These are phyloP conservation scores for Meriones psammophilus DNA, from an alignment of 2,797 vertebrate genomes.

Conservation along the genomic window DNA sequence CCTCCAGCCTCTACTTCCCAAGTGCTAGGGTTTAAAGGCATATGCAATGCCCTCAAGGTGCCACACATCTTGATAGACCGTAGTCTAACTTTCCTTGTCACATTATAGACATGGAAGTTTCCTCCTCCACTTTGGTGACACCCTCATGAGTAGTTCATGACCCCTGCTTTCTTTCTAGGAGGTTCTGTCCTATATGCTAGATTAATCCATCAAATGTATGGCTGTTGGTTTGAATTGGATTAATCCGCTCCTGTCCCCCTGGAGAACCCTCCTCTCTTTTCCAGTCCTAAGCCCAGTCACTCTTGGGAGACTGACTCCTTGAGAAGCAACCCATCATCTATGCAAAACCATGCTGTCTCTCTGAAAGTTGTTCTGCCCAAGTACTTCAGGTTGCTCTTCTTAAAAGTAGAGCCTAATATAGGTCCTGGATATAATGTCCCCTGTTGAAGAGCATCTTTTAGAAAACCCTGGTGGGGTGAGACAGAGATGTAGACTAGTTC, in stretches of 20 bases:
- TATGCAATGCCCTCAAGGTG: neutral
- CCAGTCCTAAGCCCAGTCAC: neutral
- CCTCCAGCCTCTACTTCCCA: neutral
- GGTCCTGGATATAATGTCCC: neutral
- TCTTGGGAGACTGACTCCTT: neutral
- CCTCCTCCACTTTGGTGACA: neutral
- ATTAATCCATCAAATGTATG: neutral
- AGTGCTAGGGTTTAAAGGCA: neutral
- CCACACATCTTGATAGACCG: neutral
- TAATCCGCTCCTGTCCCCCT: neutral
- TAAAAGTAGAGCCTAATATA: neutral
- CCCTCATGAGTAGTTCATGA: neutral
- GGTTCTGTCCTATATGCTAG: neutral
- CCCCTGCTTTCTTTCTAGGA: neutral
- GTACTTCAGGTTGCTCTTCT: constrained; percentile 18
- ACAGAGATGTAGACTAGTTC: neutral
- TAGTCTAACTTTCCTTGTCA: neutral
- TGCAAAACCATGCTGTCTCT: neutral
- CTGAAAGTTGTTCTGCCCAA: neutral
- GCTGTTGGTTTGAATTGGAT: constrained; percentile 15
- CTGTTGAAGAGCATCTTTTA: neutral
- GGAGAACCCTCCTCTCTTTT: constrained; percentile 28
- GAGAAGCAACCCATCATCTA: neutral
- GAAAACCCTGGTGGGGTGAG: neutral
- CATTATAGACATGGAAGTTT: neutral